These are phyloP conservation scores for Eumaeus atala DNA, from an alignment of 1,140 invertebrate species.

Conservation along the genomic window DNA sequence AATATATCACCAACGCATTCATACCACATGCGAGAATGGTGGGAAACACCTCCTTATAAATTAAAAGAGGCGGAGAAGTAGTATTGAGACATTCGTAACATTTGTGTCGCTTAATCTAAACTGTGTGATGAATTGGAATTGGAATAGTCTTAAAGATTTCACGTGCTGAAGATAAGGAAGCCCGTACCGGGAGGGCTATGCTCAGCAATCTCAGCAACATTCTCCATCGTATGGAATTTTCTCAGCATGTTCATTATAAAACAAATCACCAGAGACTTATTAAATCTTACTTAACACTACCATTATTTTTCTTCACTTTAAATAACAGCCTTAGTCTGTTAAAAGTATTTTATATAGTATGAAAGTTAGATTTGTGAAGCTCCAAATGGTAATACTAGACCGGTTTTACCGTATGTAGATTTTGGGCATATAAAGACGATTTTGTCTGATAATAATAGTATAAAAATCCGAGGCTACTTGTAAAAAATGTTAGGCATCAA, in stretches of 20 bases:
- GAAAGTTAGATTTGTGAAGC: background rate
- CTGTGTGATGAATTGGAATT: background rate
- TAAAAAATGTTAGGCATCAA: background rate
- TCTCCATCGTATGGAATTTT: background rate
- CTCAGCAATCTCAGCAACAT: background rate
- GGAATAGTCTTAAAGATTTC: background rate
- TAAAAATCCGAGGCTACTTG: no score
- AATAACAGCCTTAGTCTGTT: slow-evolving; percentile 11
- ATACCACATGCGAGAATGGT: no score
- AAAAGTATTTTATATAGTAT: slow-evolving; percentile 1
- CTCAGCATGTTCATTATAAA: background rate
- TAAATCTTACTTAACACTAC: slow-evolving; percentile 8
- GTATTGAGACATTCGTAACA: background rate
- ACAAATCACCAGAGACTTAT: slow-evolving; percentile 2
- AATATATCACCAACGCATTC: no score
- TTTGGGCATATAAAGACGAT: slow-evolving; percentile 5
- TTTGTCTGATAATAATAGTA: background rate
- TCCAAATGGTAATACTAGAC: background rate
- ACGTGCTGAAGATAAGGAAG: background rate
- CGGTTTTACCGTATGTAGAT: background rate
- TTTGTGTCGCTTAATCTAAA: background rate
- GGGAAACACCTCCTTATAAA: background rate
- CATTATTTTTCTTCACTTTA: slow-evolving; percentile 1
- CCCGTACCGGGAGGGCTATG: slow-evolving; percentile 1
- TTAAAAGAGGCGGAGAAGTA: slow-evolving; percentile 1